phyloP scores from a whole-genome alignment of 53 echinoderm and acorn worm genomes.

The Echinometra lucunter region DNA sequence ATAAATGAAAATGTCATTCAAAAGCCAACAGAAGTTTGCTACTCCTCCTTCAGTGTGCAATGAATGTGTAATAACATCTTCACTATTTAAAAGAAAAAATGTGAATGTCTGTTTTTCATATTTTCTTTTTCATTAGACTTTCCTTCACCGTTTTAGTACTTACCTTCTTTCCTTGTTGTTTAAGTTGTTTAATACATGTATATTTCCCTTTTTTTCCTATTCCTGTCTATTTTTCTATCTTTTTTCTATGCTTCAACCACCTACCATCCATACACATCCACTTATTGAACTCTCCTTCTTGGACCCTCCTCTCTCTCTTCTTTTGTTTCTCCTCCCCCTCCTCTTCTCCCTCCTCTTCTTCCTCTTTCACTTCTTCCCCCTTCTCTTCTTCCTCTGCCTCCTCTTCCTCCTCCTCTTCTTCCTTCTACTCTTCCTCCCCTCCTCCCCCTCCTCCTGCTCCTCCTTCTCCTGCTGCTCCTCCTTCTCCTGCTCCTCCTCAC shows the following conservation, averaged over 20 bases:
- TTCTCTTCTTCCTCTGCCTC: not conserved
- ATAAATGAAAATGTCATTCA: slow-evolving; percentile 10
- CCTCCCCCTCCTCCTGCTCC: not conserved
- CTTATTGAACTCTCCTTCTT: not conserved
- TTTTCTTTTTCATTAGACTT: not conserved
- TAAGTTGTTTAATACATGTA: not conserved
- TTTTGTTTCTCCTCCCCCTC: not conserved
- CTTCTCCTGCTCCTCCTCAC: not conserved
- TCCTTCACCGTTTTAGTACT: not conserved
- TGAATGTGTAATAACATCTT: not conserved
- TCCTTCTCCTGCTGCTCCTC: not conserved
- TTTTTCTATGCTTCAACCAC: not conserved
- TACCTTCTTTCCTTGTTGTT: not conserved
- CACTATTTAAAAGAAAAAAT: not conserved
- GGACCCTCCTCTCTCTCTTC: not conserved
- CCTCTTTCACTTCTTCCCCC: no score
- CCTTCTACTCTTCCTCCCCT: not conserved
- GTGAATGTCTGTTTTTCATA: not conserved
- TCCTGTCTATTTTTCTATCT: not conserved
- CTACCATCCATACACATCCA: not conserved
- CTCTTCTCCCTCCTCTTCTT: no score
- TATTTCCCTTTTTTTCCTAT: no score
- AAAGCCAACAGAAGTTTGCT: not conserved
- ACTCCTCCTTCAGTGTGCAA: not conserved
- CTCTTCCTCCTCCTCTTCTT: not conserved